Evolutionary conservation across 2,888 invertebrate species (phyloP).

Genomic region (Timema podura): DNA sequence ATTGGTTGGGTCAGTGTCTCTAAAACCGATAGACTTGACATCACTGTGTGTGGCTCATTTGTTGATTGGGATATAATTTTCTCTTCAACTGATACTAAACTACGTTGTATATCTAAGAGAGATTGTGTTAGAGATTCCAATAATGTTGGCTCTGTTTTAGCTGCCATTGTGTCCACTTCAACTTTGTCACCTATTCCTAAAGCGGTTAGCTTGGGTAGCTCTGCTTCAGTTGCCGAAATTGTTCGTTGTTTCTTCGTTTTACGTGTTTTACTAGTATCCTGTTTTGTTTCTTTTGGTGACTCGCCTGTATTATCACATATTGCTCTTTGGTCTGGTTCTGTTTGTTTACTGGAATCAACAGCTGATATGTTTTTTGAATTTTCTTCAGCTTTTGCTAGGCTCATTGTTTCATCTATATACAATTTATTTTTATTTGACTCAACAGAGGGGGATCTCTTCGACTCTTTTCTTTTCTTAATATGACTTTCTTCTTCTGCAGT

Average conservation of each 20-base stretch:
- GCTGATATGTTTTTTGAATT: no score
- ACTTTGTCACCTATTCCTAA: constrained; percentile 19
- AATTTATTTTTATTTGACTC: background rate
- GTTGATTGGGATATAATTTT: constrained; percentile 55
- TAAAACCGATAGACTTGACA: constrained; percentile 40
- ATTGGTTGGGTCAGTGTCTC: constrained; percentile 47
- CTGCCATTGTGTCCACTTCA: constrained; percentile 7
- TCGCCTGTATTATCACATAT: background rate
- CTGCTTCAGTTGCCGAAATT: constrained; percentile 24
- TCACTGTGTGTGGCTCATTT: constrained; percentile 56
- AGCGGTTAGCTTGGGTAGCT: constrained; percentile 25
- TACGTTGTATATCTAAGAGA: constrained; percentile 51
- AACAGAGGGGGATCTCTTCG: background rate
- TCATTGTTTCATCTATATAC: no score
- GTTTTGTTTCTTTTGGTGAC: background rate
- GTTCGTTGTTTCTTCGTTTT: constrained; percentile 31
- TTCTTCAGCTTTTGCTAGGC: no score
- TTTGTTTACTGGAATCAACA: no score
- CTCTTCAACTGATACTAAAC: constrained; percentile 58
- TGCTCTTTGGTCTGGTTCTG: no score
- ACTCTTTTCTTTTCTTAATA: background rate
- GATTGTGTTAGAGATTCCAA: constrained; percentile 36
- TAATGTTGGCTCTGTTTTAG: constrained; percentile 33
- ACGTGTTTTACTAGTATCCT: constrained; percentile 36
- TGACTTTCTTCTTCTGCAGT: background rate